These are phyloP conservation scores for Drosophila albomicans DNA, from an alignment of 1,140 invertebrate species.

Conservation along the genomic window DNA sequence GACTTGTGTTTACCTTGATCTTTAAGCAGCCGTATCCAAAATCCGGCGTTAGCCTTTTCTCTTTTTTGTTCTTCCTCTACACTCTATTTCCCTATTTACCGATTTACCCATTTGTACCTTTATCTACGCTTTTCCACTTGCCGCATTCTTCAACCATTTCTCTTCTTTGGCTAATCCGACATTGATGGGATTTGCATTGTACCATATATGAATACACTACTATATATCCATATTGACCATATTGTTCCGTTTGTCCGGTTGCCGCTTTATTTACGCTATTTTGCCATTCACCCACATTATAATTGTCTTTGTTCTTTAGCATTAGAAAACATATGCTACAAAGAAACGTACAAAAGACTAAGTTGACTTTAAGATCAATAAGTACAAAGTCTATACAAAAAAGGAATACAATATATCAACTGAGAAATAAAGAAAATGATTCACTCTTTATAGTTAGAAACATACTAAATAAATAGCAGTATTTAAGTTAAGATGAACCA, in stretches of 20 bases:
- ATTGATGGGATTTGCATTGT: conserved; percentile 52
- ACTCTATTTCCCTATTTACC: conserved; percentile 1
- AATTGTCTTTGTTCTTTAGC: conserved; percentile 56
- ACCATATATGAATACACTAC: neutral
- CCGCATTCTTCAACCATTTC: conserved; percentile 35
- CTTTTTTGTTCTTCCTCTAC: too few relatives aligned
- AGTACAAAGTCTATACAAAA: neutral
- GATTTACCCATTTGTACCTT: neutral
- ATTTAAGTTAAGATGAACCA: too few relatives aligned
- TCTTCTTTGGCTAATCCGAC: conserved; percentile 54
- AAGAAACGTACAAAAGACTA: too few relatives aligned
- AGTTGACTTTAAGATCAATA: too few relatives aligned
- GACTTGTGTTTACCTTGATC: conserved; percentile 54
- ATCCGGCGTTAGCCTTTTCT: conserved; percentile 51
- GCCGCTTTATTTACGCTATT: conserved; percentile 34
- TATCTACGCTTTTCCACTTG: neutral
- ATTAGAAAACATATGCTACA: too few relatives aligned
- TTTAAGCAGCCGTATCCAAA: conserved; percentile 52
- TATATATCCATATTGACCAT: neutral
- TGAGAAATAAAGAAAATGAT: too few relatives aligned
- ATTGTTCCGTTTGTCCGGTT: conserved; percentile 40
- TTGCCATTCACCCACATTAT: conserved; percentile 56
- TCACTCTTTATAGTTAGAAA: too few relatives aligned
- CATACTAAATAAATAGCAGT: too few relatives aligned
- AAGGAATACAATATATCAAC: too few relatives aligned